Base-by-base conservation (phyloP, 2,888 invertebrate genomes). In the Polyploca ridens region DNA sequence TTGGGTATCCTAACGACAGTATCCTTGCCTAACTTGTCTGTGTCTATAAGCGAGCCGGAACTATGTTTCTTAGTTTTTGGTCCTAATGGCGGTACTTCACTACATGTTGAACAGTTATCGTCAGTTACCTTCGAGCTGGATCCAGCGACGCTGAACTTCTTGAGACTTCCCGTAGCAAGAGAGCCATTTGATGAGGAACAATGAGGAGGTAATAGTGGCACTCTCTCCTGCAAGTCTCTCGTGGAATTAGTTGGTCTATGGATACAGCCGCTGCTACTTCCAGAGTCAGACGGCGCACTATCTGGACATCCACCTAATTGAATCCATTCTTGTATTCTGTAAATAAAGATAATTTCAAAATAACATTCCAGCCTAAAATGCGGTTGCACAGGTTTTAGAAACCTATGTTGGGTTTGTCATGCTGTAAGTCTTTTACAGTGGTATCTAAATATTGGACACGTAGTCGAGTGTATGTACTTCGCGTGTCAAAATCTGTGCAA, bases 161-260 rank as follows among this genome's bases (percentile, higher is more conserved):
- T 91, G 5, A 94, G 78, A 74, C 94, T 94, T 44, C 91, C 88
- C 0, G 90, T 90, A 13, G 93, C 85, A 0, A 94, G 78, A 1
- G 94, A 94, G 33, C 94, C 93, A 67, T 91, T 94, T 16, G 94
- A 94, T 0, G 94, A 89, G 1, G 93, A 92, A 69, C 91, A 91
- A 68, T 93, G 91, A 2, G 93, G 89, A 0, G 92, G 91, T 13
- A 94, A 76, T 1, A 94, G 79, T 0, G 94, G 94, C 0, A 87
- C 90, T 64, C 93, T 79, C 70, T 94, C 94, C 62, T 91, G 90
- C 0, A 90, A 76, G 59, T 91, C 93, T 46, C 90, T 82, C 5
- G 75, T 80, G 8, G 93, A 91, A 5, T 85, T 82, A 0, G 84
- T 79, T 0, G 88, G 82, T 44, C 88, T 78, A 68, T 89, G 90